Evolutionary conservation across 30 jellyfish, hydroid and myxozoan genomes (phyloP), one percentile per base, ranked within the genome.

Genomic region (Cassiopea xamachana): DNA sequence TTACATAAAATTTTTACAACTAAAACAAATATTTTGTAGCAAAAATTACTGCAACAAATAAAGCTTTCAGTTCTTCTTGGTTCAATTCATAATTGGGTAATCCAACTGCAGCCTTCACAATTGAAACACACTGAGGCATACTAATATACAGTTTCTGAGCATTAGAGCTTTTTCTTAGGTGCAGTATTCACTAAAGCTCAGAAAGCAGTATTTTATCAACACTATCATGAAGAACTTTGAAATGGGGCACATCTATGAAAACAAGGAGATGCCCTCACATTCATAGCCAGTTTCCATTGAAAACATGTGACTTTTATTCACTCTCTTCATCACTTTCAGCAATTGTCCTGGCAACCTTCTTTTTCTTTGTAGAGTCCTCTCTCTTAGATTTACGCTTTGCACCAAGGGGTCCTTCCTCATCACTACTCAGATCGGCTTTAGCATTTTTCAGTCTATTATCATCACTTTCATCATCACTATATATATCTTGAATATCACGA

Each of bases 381-480:
- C 85, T 80, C 58, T 67, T 51, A 16, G 90, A 81, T 84, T 80
- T 88, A 48, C 93, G 81, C 48, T 92, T 97, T 0, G 74, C 88
- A 44, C 87, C 96, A 64, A 83, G 58, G 6, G 92, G 92, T 13
- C 87, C 92, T 8, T 96, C 99, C 49, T 96, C 98, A 55, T 92
- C 99, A 74, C 98, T 92, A 55, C 92, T 93, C 10, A 87, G 48
- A 67, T 91, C 98, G 16, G 84, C 94, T 87, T 96, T 96, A 17
- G 99, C 99, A 46, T 92, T 85, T 77, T 62, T 81, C 1, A 96
- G 91, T 82, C 89, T 77, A 39, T 88, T 94, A 43, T 92, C 99
- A 51, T 92, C 98, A 45, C 92, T 92, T 18, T 97, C 94, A 46
- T 92, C 99, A 55, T 91, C 98, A 69, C 99, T 96, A 84, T 96